Evolutionary conservation across 2,113 vertebrate genomes (phyloP).

Genomic region (Cyprinodon variegatus): DNA sequence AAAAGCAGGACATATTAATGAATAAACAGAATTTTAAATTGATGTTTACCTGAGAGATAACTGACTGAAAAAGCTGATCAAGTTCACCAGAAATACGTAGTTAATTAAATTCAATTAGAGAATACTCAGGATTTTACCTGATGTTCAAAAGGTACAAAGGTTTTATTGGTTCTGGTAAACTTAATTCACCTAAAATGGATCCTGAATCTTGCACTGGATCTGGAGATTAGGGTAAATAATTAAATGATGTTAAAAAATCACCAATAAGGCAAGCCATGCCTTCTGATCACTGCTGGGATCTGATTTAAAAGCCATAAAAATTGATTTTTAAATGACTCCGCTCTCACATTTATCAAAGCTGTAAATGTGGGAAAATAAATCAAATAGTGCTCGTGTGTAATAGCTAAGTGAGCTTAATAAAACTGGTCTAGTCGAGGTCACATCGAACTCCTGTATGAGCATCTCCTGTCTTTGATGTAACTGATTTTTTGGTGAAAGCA

Average conservation of each 20-base stretch:
- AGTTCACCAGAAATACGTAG: not conserved
- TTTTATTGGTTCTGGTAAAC: conserved; percentile 20
- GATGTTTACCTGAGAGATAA: not conserved
- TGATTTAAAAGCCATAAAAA: conserved; percentile 31
- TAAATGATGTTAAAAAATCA: conserved; percentile 16
- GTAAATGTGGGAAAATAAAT: not conserved
- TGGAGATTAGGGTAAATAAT: conserved; percentile 3
- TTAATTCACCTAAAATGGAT: conserved; percentile 27
- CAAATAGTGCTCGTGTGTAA: not conserved
- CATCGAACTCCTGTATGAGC: too few relatives aligned
- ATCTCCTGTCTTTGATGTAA: not conserved
- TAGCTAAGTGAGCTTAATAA: not conserved
- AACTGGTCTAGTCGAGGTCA: not conserved
- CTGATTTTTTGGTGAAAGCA: not conserved
- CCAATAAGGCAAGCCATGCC: not conserved
- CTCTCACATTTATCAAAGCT: conserved; percentile 1
- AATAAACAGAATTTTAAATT: not conserved
- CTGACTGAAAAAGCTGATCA: not conserved
- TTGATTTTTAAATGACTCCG: conserved; percentile 1
- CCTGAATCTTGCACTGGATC: conserved; percentile 31
- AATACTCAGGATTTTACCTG: not conserved
- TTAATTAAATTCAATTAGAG: not conserved
- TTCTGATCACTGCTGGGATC: conserved; percentile 3
- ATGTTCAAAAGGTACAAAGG: not conserved
- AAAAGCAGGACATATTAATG: not conserved